Evolutionary conservation across 2,888 invertebrate species (phyloP), one percentile per base, ranked within the genome.

Genomic region (Plagodis pulveraria): DNA sequence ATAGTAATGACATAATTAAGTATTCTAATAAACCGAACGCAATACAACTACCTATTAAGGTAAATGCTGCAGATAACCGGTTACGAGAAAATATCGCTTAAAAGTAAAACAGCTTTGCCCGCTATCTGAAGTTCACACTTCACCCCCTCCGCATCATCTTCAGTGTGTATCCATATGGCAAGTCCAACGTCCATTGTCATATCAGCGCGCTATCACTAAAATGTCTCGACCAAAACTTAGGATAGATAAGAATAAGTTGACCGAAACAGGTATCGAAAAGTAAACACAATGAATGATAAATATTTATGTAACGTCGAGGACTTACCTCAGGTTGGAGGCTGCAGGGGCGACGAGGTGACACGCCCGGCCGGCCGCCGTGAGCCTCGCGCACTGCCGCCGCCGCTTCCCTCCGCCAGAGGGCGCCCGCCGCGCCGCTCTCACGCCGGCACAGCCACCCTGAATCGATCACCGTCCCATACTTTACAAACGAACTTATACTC

Each of bases 381-480:
- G 65, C 61, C 55, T 62, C 66, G 71, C 70, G 78, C 80, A 82
- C 89, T 80, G 72, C 76, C 80, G 77, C 69, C 77, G 60, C 40
- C 64, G 59, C 57, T 68, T 40, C 66, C 55, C 70, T 66, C 70
- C 79, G 72, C 71, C 69, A 81, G 84, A 77, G 81, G 83, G 78
- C 83, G 78, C 77, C 42, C 47, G 83, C 78, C 83, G 78, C 77
- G 83, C 78, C 83, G 78, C 76, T 50, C 50, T 50, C 42, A 50
- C 43, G 36, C 45, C 70, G 71, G 70, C 74, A 62, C 71, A 61
- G 63, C 72, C 76, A 69, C 78, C 76, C 79, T 68, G 74, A 86
- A 91, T 91, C 90, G 90, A 90, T 90, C 90, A 86, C 83, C 84
- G 84, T 84, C 79, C 71, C 73, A 62, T 56, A 59, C 62, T 56